A percentile compares a stretch with the other conserved stretches of the same genome.
These are phyloP conservation scores for Megalops cyprinoides DNA, from an alignment of 2,797 vertebrate species.

Conservation along the genomic window DNA sequence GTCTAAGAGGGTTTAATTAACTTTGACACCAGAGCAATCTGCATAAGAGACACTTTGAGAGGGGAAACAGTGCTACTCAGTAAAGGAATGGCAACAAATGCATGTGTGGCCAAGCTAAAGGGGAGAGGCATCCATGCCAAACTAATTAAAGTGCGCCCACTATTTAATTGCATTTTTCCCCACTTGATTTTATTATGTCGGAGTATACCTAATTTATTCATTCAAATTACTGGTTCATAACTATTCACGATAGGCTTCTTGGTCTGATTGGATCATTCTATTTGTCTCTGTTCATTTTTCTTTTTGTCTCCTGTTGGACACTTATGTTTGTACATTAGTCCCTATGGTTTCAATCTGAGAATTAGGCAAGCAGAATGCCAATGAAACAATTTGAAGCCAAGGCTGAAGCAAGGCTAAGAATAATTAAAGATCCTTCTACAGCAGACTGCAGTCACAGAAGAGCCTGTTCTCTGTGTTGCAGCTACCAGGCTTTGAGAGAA, in stretches of 20 bases:
- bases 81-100: not conserved
- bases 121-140: not conserved
- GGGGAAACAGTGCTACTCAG: not conserved
- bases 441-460: not conserved
- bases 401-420: not conserved
- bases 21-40: slow-evolving; percentile 20
- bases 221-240: not conserved
- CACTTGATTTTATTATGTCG: not conserved
- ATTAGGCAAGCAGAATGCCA: not conserved
- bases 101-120: not conserved
- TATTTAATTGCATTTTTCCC: not conserved
- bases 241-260: not conserved
- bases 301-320: not conserved
- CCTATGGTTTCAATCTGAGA: not conserved
- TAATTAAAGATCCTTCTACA: not conserved
- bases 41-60: not conserved
- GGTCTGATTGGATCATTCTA: not conserved
- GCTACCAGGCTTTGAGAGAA: not conserved
- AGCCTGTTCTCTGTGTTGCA: not conserved
- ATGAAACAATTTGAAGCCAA: not conserved
- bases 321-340: not conserved
- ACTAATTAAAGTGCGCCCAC: not conserved
- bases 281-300: not conserved
- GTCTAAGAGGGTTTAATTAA: slow-evolving; percentile 29
- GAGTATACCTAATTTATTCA: not conserved